These are phyloP conservation scores for Coelopa pilipes DNA, from an alignment of 2,888 invertebrate species.

Conservation along the genomic window DNA sequence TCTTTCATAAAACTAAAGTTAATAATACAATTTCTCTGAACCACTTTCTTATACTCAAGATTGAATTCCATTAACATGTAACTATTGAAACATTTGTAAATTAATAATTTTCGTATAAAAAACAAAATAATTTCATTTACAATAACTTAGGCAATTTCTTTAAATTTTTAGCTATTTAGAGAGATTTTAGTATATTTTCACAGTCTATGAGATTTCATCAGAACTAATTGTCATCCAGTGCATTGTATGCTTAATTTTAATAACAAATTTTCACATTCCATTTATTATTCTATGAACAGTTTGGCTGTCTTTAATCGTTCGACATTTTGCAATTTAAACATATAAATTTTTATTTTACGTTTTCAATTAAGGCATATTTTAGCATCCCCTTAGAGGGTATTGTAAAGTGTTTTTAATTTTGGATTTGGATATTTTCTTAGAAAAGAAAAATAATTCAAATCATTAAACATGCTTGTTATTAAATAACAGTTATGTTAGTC, in stretches of 20 bases:
- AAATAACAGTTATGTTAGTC: too few species aligned
- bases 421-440: background rate
- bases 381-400: conserved; percentile 6
- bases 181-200: conserved; percentile 16
- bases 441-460: background rate
- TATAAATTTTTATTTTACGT: background rate
- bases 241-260: conserved; percentile 13
- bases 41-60: too few species aligned
- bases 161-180: background rate
- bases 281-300: conserved; percentile 12
- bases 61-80: too few species aligned
- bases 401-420: conserved; percentile 17
- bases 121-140: too few species aligned
- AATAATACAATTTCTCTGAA: too few species aligned
- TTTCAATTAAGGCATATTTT: conserved; percentile 30
- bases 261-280: background rate
- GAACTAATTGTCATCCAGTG: background rate
- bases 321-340: background rate
- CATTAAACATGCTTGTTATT: background rate
- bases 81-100: too few species aligned
- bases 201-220: conserved; percentile 29
- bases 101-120: too few species aligned
- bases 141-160: too few species aligned
- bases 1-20: too few species aligned
- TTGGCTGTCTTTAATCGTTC: background rate